Conservation (phyloP, 2,797 vertebrate genomes). For the Mastacembelus armatus region DNA sequence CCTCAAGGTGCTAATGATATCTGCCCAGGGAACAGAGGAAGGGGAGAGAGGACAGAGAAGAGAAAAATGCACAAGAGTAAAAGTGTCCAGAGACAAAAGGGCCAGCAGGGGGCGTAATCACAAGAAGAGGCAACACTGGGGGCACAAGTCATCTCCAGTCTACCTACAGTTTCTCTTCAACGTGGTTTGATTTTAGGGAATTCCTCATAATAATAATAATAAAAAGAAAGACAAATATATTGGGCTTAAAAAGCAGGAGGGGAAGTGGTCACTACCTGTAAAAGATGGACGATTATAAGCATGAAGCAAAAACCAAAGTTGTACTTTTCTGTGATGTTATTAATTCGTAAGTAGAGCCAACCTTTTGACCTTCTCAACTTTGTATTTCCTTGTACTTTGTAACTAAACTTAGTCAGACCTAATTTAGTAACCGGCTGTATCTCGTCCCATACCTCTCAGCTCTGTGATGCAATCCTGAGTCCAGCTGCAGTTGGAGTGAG, state of each 20-base stretch:
- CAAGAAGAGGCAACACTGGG: constrained; percentile 58
- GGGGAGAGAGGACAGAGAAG: constrained; percentile 62
- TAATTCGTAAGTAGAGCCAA: background rate
- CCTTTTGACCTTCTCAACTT: constrained; percentile 13
- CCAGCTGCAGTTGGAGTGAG: constrained; percentile 42
- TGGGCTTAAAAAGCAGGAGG: constrained; percentile 12
- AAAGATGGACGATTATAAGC: background rate
- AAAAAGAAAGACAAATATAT: too few relatives aligned
- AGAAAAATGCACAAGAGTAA: constrained; percentile 81
- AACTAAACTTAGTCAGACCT: constrained; percentile 3
- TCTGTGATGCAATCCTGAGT: constrained; percentile 25
- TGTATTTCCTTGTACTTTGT: background rate
- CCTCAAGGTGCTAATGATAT: constrained; percentile 99
- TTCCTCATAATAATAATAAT: background rate
- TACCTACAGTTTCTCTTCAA: background rate
- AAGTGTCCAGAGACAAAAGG: constrained; percentile 83
- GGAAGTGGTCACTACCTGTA: too few relatives aligned
- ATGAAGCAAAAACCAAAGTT: too few relatives aligned
- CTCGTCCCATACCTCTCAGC: constrained; percentile 3
- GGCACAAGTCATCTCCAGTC: constrained; percentile 65
- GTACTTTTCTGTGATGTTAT: background rate
- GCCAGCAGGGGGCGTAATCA: constrained; percentile 72
- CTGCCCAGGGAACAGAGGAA: constrained; percentile 88
- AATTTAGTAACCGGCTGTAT: background rate
- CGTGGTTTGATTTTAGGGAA: background rate